Base-by-base conservation (phyloP, 2,888 invertebrate species). In the Microctonus brassicae region DNA sequence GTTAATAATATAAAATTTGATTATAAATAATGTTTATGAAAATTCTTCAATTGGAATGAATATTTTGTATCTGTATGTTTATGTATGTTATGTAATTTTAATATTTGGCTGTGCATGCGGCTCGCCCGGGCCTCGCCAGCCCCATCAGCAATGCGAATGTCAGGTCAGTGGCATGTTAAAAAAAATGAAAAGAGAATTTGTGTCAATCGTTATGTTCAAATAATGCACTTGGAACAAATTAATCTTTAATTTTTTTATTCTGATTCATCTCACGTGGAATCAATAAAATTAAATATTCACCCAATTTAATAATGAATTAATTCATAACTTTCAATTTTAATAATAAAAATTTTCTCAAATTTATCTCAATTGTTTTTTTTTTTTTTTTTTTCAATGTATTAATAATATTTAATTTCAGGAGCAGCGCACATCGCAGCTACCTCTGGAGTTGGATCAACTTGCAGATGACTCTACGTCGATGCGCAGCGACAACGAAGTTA, bases 381-480 rank as follows among this genome's bases (percentile, higher is more conserved):
- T 72, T 17, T 71, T 75, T 67, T 74, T 73, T 67, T 75, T 67
- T 72, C 68, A 62, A n/a, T n/a, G n/a, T n/a, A n/a, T n/a, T n/a
- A n/a, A n/a, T n/a, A 57, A 65, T 78, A 71, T 75, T 69, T 83
- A 84, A 84, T 86, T 89, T 70, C 88, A 95, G 95, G 95, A 95
- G 92, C 94, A 94, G 90, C 95, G 95, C 92, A 93, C 93, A 88
- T 95, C 95, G 85, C 95, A 95, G 90, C 92, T 94, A 90, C 95
- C 93, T 86, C 93, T 95, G 93, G 95, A 95, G 90, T 91, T 94
- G 92, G 95, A 95, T 84, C 88, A 88, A 87, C 88, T 88, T 82
- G 89, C 87, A 94, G 95, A 95, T 94, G 95, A 96, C 91, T 93
- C 94, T 84, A 92, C 94, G 85, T 94, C 95, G 77, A 91, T 94